Evolutionary conservation across 2,113 vertebrate genomes (phyloP).

Genomic region (Stegostoma tigrinum): DNA sequence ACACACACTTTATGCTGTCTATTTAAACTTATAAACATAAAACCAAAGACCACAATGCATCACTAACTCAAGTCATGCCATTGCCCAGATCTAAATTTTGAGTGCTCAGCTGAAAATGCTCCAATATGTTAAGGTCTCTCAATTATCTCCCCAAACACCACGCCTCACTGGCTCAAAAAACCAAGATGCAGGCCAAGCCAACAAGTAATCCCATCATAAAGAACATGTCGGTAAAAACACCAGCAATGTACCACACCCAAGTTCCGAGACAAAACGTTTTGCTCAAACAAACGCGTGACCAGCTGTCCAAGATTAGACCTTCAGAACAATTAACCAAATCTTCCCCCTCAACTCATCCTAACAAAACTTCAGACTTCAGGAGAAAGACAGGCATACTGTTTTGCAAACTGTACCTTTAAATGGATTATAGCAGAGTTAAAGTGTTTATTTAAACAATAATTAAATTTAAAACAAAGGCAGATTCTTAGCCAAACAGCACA

Average conservation of each 20-base stretch:
- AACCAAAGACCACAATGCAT: not conserved
- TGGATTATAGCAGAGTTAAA: not conserved
- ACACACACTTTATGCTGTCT: not conserved
- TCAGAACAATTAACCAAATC: not conserved
- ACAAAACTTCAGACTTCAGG: not conserved
- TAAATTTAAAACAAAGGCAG: not conserved
- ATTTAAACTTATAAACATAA: not conserved
- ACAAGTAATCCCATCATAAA: not conserved
- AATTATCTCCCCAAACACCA: not conserved
- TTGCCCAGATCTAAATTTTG: not conserved
- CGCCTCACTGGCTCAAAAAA: not conserved
- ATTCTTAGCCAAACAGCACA: not conserved
- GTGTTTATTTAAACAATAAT: not conserved
- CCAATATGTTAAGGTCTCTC: not conserved
- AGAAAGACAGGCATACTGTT: not conserved
- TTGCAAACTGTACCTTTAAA: not conserved
- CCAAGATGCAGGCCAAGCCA: not conserved
- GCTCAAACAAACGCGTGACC: not conserved
- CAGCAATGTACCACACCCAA: not conserved
- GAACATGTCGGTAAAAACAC: not conserved
- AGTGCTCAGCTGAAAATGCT: not conserved
- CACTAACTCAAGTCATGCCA: not conserved
- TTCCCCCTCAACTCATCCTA: not conserved
- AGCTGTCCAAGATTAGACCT: not conserved
- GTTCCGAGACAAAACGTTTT: not conserved